Base-by-base conservation (phyloP, 1,140 invertebrate genomes). In the Drosophila teissieri region DNA sequence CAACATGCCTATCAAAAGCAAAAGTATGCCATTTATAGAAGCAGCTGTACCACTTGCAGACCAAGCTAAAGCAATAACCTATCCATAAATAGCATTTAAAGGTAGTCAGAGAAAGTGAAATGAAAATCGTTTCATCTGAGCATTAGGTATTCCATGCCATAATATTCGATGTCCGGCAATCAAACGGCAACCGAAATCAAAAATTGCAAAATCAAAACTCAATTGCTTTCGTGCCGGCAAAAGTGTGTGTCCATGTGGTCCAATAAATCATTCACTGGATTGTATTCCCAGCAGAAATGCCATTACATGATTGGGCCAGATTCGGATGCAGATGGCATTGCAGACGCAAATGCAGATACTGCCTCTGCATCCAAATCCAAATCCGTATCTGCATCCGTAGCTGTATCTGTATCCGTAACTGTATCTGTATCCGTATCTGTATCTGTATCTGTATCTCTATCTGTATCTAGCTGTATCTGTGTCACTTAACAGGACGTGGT, bases 221-320 rank as follows among this genome's bases (percentile, higher is more conserved):
- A 69, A 69, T 69, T 68, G 65, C 62, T 42, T 39, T 37, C 37
- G 42, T 22, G 34, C n/a, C 31, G 27, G 31, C 19, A 36, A 4
- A 2, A 37, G 34, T 46, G 27, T 56, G 51, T 27, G 40, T 51
- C 24, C 27, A n/a, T 51, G 65, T 48, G 31, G 42, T 14, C 46
- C 49, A 53, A 76, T 76, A 76, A 76, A 76, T 77, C 73, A 76
- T 75, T 65, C 72, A 75, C 36, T 75, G 72, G 70, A 63, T 74
- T 74, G 51, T 74, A 74, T 74, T 63, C 70, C 72, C 72, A 51
- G 49, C 54, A 51, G 39, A 51, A 75, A 56, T 77, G 73, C 73
- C 73, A 77, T 77, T 80, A 81, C 67, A 62, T 82, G 78, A 81
- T 81, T 81, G 78, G 81, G 65, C 61, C 45, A 40, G 36, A 60